Conservation (phyloP, 2,888 invertebrate species). For the Acronicta alni region DNA sequence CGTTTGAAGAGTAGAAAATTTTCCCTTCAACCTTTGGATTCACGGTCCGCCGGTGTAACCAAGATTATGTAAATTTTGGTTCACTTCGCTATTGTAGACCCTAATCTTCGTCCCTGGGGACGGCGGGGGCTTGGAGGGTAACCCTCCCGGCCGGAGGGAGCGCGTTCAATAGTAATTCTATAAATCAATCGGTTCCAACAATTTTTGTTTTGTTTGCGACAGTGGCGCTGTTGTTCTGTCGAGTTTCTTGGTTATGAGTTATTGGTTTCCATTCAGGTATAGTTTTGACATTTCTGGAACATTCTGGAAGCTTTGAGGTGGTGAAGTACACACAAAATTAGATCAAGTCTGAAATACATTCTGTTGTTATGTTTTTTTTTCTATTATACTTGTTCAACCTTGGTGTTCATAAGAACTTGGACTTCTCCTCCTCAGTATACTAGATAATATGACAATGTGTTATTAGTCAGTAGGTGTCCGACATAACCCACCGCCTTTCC, state of each 20-base stretch:
- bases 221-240: conserved; percentile 33
- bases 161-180: conserved; percentile 75
- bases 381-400: too few species aligned
- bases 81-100: conserved; percentile 71
- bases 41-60: conserved; percentile 49
- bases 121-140: conserved; percentile 45
- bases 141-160: conserved; percentile 45
- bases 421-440: too few species aligned
- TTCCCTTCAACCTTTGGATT: conserved; percentile 40
- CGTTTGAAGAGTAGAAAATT: conserved; percentile 51
- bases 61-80: conserved; percentile 77
- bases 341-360: not conserved
- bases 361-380: too few species aligned
- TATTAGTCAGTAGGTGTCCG: too few species aligned
- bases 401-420: too few species aligned
- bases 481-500: too few species aligned
- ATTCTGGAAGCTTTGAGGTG: conserved; percentile 6
- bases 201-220: conserved; percentile 58
- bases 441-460: too few species aligned
- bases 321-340: not conserved
- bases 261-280: conserved; percentile 38
- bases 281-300: conserved; percentile 38
- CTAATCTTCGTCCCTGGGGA: conserved; percentile 68
- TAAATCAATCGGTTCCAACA: conserved; percentile 73
- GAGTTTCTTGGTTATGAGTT: conserved; percentile 44